Evolutionary conservation across 2,797 vertebrate species (phyloP).

Genomic region (Leuciscus waleckii): DNA sequence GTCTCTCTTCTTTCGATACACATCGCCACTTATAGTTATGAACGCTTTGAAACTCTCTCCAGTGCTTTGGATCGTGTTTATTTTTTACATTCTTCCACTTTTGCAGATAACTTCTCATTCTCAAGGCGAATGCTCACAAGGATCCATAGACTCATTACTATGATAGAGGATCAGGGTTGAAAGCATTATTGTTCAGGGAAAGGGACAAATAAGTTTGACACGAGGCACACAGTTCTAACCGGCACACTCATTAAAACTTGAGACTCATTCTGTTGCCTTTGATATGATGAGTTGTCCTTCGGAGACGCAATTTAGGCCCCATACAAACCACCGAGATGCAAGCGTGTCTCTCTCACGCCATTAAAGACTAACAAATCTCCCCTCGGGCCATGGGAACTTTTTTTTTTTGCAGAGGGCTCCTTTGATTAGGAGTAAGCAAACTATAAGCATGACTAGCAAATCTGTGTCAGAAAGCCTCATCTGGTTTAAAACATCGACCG

Average conservation of each 20-base stretch:
- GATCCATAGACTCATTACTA: slow-evolving; percentile 40
- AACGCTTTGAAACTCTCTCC: slow-evolving; percentile 26
- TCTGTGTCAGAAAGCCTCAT: slow-evolving; percentile 48
- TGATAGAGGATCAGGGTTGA: slow-evolving; percentile 37
- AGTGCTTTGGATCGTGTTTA: slow-evolving; percentile 5
- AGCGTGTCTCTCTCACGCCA: slow-evolving; percentile 41
- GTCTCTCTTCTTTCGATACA: background rate
- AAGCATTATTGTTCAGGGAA: slow-evolving; percentile 43
- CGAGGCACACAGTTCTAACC: slow-evolving; percentile 32
- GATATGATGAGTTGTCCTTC: slow-evolving; percentile 53
- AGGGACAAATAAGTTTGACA: slow-evolving; percentile 50
- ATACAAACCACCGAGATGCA: slow-evolving; percentile 50
- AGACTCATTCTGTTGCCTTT: slow-evolving; percentile 44
- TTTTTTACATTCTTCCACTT: background rate
- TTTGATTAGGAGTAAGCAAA: slow-evolving; percentile 59
- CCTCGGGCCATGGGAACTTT: slow-evolving; percentile 37
- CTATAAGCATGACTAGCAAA: slow-evolving; percentile 27
- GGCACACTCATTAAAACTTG: slow-evolving; percentile 52
- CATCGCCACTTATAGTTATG: slow-evolving; percentile 26
- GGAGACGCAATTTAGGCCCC: slow-evolving; percentile 56
- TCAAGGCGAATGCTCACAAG: slow-evolving; percentile 24
- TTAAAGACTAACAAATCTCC: slow-evolving; percentile 59
- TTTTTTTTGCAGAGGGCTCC: slow-evolving; percentile 21
- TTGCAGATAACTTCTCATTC: slow-evolving; percentile 17
- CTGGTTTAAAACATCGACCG: slow-evolving; percentile 66